Conservation (phyloP, 2,888 invertebrate genomes). For the Gari tellinella region DNA sequence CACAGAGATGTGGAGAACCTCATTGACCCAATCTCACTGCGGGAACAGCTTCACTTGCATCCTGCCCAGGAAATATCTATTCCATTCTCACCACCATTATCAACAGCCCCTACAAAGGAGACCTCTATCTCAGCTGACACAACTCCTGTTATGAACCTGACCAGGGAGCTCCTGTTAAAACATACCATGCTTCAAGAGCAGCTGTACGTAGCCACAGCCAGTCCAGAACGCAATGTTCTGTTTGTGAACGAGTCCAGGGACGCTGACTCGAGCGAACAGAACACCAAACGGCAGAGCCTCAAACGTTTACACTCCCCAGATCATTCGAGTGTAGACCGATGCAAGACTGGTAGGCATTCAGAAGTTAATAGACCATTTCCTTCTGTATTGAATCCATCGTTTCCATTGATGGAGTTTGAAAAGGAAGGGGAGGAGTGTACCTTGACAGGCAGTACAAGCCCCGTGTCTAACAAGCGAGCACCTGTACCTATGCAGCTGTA, state of each 20-base stretch:
- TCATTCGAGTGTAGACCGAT: slow-evolving; percentile 17
- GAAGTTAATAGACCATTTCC: slow-evolving; percentile 10
- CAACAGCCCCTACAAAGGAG: not conserved
- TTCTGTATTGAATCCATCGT: slow-evolving; percentile 49
- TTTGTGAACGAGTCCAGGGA: slow-evolving; percentile 49
- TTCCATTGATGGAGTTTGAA: slow-evolving; percentile 33
- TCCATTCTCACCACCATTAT: slow-evolving; percentile 3
- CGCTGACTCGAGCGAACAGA: slow-evolving; percentile 22
- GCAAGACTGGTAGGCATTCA: slow-evolving; percentile 45
- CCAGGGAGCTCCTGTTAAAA: slow-evolving; percentile 66
- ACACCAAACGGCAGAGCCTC: slow-evolving; percentile 37
- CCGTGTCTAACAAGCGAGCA: slow-evolving; percentile 8
- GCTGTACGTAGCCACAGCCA: slow-evolving; percentile 67
- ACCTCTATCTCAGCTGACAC: slow-evolving; percentile 24
- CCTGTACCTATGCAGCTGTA: slow-evolving; percentile 52
- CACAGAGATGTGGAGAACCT: slow-evolving; percentile 64
- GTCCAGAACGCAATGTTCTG: slow-evolving; percentile 61
- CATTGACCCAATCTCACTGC: slow-evolving; percentile 35
- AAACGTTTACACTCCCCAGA: slow-evolving; percentile 64
- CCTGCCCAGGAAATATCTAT: slow-evolving; percentile 11
- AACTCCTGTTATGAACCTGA: slow-evolving; percentile 58
- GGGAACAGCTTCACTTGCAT: slow-evolving; percentile 33
- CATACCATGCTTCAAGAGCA: slow-evolving; percentile 73
- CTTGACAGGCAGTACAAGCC: slow-evolving; percentile 2
- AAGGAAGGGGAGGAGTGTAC: not conserved